Conservation (phyloP, 2,888 invertebrate species). For the Lasioglossum malachurum region DNA sequence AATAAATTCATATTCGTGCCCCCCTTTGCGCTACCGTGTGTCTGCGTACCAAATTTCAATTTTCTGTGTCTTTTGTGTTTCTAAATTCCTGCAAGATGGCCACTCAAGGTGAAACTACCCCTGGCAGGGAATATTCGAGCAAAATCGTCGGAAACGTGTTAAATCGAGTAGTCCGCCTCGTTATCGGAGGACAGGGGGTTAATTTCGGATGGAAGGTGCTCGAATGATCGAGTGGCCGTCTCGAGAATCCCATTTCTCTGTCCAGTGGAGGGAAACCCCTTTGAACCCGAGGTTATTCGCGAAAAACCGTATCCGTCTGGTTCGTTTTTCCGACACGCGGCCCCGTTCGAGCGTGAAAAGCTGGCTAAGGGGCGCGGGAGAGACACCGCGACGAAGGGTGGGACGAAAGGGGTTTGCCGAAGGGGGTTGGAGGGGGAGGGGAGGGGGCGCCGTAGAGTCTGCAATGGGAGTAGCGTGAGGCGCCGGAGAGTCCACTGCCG, state of each 20-base stretch:
- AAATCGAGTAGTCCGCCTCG: not conserved
- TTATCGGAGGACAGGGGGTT: not conserved
- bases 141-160: not conserved
- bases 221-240: not conserved
- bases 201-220: not conserved
- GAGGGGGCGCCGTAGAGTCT: slow-evolving; percentile 77
- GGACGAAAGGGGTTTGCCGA: not conserved
- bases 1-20: too few species aligned
- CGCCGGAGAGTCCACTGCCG: slow-evolving; percentile 75
- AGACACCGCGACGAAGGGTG: not conserved
- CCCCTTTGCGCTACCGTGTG: too few species aligned
- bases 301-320: slow-evolving; percentile 2
- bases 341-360: slow-evolving; percentile 24
- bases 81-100: too few species aligned
- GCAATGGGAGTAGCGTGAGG: slow-evolving; percentile 77
- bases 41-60: too few species aligned
- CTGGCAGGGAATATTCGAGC: too few species aligned
- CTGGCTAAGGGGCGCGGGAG: not conserved
- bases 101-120: too few species aligned
- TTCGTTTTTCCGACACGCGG: slow-evolving; percentile 19
- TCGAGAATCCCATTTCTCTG: slow-evolving; percentile 10
- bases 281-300: slow-evolving; percentile 15
- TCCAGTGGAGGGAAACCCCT: not conserved
- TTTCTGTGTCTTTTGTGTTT: too few species aligned
- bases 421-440: slow-evolving; percentile 23